A percentile compares a stretch with the other conserved stretches of the same genome.
Conservation (phyloP, 2,797 vertebrate genomes). For the Apogon hyalosoma region DNA sequence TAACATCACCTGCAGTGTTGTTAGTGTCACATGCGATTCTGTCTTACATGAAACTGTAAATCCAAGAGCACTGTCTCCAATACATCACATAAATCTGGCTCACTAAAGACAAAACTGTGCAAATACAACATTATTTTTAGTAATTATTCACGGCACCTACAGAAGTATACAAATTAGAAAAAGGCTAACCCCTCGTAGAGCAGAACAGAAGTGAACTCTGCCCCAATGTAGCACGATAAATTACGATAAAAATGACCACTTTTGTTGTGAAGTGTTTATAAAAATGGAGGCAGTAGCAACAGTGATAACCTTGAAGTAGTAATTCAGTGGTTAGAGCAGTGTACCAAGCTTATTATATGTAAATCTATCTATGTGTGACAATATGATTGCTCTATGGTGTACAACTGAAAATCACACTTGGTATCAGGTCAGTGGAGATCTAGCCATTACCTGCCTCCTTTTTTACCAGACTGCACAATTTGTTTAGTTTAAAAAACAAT, state of each 20-base stretch:
- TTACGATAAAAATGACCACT: too few relatives aligned
- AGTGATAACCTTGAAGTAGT: not conserved
- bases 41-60: too few relatives aligned
- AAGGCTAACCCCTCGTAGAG: too few relatives aligned
- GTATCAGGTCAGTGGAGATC: not conserved
- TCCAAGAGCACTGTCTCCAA: too few relatives aligned
- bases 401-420: not conserved
- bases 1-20: not conserved
- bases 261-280: not conserved
- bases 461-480: slow-evolving; percentile 1
- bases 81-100: too few relatives aligned
- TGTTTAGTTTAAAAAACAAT: not conserved
- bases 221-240: too few relatives aligned
- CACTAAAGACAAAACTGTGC: too few relatives aligned
- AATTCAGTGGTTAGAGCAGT: slow-evolving; percentile 13
- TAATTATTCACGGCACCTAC: too few relatives aligned
- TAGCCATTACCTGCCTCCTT: not conserved
- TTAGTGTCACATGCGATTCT: too few relatives aligned
- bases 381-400: not conserved
- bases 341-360: not conserved
- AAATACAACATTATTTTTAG: too few relatives aligned
- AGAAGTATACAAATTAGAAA: too few relatives aligned
- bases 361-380: slow-evolving; percentile 13
- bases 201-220: too few relatives aligned
- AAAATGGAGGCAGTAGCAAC: not conserved